These are phyloP conservation scores for Acrocephalus arundinaceus DNA, from an alignment of 2,113 vertebrate genomes.

Conservation along the genomic window DNA sequence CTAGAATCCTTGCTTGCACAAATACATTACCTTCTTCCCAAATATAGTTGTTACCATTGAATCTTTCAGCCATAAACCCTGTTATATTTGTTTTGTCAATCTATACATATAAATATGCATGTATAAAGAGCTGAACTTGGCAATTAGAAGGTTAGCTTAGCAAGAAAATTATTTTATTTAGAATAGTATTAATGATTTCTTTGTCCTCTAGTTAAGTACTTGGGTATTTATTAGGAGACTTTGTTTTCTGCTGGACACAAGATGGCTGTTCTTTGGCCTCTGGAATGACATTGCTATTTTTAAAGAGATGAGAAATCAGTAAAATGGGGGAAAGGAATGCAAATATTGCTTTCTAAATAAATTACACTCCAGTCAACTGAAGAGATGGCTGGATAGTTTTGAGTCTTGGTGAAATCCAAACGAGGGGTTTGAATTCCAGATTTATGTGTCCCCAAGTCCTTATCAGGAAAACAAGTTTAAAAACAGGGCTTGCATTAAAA, in stretches of 20 bases:
- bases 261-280: background rate
- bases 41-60: background rate
- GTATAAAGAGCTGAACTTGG: background rate
- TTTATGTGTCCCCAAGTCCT: background rate
- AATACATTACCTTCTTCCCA: background rate
- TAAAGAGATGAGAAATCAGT: background rate
- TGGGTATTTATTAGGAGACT: background rate
- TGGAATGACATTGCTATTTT: slow-evolving; percentile 2
- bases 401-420: background rate
- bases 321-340: slow-evolving; percentile 1
- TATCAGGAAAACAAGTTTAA: background rate
- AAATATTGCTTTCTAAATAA: background rate
- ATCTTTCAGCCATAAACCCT: background rate
- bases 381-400: background rate
- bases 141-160: background rate
- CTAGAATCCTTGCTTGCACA: background rate
- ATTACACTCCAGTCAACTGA: background rate
- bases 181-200: background rate
- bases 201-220: background rate
- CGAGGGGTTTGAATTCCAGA: background rate
- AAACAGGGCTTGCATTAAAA: background rate
- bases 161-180: background rate
- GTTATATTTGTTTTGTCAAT: background rate
- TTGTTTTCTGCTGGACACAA: background rate
- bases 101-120: background rate